These are phyloP conservation scores for Crioceris asparagi DNA, from an alignment of 2,888 invertebrate genomes.

Conservation along the genomic window DNA sequence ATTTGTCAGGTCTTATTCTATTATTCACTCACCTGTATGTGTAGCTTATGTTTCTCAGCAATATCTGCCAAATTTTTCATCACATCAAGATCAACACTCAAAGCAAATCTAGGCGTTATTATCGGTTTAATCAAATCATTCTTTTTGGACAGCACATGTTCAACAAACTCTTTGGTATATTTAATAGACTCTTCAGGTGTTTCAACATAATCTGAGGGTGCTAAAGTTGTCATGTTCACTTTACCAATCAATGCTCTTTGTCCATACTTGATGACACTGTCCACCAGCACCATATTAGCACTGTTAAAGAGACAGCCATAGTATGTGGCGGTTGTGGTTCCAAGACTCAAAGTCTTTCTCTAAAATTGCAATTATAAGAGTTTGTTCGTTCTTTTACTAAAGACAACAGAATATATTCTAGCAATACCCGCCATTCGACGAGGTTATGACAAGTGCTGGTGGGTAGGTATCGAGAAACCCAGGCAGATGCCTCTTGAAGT, in stretches of 20 bases:
- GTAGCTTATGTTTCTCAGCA: slow-evolving; percentile 54
- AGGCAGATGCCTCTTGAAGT: too few relatives aligned
- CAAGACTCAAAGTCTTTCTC: slow-evolving; percentile 62
- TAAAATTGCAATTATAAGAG: too few relatives aligned
- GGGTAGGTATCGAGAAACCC: too few relatives aligned
- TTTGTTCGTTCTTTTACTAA: too few relatives aligned
- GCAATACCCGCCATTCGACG: too few relatives aligned
- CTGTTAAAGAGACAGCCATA: slow-evolving; percentile 69
- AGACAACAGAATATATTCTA: too few relatives aligned
- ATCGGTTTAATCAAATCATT: slow-evolving; percentile 58
- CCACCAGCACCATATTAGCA: slow-evolving; percentile 59
- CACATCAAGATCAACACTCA: slow-evolving; percentile 63
- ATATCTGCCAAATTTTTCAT: slow-evolving; percentile 57
- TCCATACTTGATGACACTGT: slow-evolving; percentile 51
- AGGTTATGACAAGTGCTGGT: too few relatives aligned
- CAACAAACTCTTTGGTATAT: slow-evolving; percentile 53
- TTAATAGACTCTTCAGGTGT: slow-evolving; percentile 49
- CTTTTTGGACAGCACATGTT: slow-evolving; percentile 41
- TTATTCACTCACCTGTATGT: slow-evolving; percentile 69
- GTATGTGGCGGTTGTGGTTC: slow-evolving; percentile 85
- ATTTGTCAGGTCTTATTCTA: too few relatives aligned
- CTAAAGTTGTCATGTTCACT: slow-evolving; percentile 60
- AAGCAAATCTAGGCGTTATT: slow-evolving; percentile 77
- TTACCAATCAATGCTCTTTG: slow-evolving; percentile 84
- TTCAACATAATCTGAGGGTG: slow-evolving; percentile 50